Evolutionary conservation across 37 sponge, comb jelly and placozoan species (phyloP).

Genomic region (Hormiphora californensis): DNA sequence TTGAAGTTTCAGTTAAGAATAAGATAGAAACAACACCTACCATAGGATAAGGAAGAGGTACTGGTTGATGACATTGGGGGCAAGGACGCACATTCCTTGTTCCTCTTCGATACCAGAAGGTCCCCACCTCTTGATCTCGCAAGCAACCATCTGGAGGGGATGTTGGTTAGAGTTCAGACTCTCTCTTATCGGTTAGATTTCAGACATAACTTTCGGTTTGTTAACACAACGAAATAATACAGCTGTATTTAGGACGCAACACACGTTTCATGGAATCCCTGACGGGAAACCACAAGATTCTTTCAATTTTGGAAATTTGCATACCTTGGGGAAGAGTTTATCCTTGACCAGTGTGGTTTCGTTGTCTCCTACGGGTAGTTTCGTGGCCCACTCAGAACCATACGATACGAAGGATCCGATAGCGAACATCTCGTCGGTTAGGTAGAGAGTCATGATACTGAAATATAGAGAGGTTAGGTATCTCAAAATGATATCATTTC

Average conservation of each 20-base stretch:
- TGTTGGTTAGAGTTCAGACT: too few relatives aligned
- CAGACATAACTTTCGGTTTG: too few relatives aligned
- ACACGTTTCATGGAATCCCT: too few relatives aligned
- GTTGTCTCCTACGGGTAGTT: neutral
- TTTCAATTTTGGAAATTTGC: too few relatives aligned
- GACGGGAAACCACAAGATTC: too few relatives aligned
- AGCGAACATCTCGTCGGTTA: constrained; percentile 40
- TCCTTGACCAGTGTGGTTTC: constrained; percentile 50
- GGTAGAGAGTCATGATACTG: constrained; percentile 43
- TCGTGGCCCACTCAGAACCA: constrained; percentile 19
- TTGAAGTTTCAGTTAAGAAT: too few relatives aligned
- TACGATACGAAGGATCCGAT: constrained; percentile 37
- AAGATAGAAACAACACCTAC: too few relatives aligned
- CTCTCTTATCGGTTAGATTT: too few relatives aligned
- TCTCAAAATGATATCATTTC: neutral
- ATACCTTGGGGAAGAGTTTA: constrained; percentile 48
- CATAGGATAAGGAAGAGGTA: constrained; percentile 54
- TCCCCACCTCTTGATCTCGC: constrained; percentile 52
- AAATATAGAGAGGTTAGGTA: neutral
- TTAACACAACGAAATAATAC: too few relatives aligned
- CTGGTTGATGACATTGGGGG: constrained; percentile 55
- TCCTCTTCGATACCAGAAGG: constrained; percentile 52
- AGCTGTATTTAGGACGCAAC: too few relatives aligned
- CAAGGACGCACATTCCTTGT: constrained; percentile 45
- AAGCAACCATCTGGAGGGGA: constrained; percentile 54